Percentiles rank a stretch among this genome's conserved stretches.
Conservation (phyloP, 2,113 vertebrate species). For the Eidolon helvum region DNA sequence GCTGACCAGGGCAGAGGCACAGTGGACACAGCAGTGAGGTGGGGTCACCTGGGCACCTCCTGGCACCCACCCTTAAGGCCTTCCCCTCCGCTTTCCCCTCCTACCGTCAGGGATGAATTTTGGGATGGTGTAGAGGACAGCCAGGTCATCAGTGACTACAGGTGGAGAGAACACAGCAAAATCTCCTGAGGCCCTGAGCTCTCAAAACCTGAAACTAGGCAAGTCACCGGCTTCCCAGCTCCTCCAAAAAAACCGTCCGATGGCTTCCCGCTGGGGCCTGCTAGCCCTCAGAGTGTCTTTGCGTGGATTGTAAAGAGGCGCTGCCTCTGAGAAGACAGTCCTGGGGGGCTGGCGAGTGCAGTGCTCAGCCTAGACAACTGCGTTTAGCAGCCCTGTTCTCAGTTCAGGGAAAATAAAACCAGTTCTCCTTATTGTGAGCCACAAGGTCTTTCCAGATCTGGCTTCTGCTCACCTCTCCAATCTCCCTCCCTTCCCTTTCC, state of each 20-base stretch:
- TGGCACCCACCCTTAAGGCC: not conserved
- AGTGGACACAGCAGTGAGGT: not conserved
- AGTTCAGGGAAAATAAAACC: not conserved
- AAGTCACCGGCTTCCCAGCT: not conserved
- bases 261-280: not conserved
- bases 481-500: not conserved
- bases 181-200: not conserved
- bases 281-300: not conserved
- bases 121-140: not conserved
- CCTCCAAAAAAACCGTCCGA: not conserved
- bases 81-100: not conserved
- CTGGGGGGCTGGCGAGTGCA: not conserved
- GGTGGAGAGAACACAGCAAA: not conserved
- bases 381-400: not conserved
- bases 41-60: not conserved
- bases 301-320: not conserved
- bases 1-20: constrained; percentile 33
- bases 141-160: not conserved
- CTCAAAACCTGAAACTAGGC: not conserved
- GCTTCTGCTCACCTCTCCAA: not conserved
- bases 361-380: not conserved
- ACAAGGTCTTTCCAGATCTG: not conserved
- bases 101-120: constrained; percentile 65
- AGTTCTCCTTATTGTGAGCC: not conserved
- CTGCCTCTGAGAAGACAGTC: not conserved